Evolutionary conservation across 2,888 invertebrate species (phyloP), one percentile per base, ranked within the genome.

Genomic region (Leptopilina syphax): DNA sequence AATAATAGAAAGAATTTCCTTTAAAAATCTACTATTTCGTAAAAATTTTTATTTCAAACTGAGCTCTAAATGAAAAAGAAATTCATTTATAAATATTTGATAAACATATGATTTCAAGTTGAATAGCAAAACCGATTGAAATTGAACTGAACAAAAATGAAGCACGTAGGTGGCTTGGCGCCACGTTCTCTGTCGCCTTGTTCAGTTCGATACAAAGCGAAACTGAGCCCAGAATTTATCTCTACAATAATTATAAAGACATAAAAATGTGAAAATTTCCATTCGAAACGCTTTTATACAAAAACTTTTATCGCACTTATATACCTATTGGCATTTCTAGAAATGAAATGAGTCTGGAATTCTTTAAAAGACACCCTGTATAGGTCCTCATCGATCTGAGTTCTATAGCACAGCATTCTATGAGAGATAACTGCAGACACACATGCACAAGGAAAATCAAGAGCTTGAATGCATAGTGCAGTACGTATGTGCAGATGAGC

Each of bases 351-450:
- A 54, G 73, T 73, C 73, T 73, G 73, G 57, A 57, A 54, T 57
- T 73, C 73, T 73, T 73, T n/a, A 34, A 73, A 57, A 57, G 73
- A 41, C 73, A 73, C 73, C 73, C 57, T 73, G 34, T 73, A 73
- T 73, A 73, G 73, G 73, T 57, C 24, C 73, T 57, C 73, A 73
- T 73, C 73, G 73, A 73, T 73, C 73, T 73, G 57, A 73, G 73
- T 54, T 73, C 57, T 73, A 73, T 73, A 73, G 57, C 57, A 54
- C 57, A 73, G 73, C 73, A 73, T 73, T 73, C 73, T 73, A 73
- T 73, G 73, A 73, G 41, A 73, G 73, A 73, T 73, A 73, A 73
- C 57, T 73, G 54, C 73, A 73, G 73, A 73, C 34, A 73, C 73
- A 57, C 73, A 24, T 57, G 57, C 34, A 73, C 57, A 73, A 73